Base-by-base conservation (phyloP, 1,140 invertebrate genomes). In the Vanessa tameamea region DNA sequence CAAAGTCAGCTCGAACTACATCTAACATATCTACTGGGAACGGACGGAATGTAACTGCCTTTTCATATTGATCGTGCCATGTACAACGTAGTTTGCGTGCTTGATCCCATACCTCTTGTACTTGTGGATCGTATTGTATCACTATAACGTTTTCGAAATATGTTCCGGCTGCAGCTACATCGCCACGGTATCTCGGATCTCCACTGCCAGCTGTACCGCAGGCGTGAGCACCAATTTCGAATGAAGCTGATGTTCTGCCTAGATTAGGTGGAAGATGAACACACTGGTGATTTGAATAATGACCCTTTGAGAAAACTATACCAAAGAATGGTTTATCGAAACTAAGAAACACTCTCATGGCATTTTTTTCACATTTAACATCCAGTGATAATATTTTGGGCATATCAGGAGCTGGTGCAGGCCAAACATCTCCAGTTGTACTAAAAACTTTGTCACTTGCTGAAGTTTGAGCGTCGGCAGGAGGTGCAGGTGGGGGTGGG, bases 81-180 rank as follows among this genome's bases (percentile, higher is more conserved):
- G 97, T 98, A 91, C 98, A 98, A 3, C 98, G 94, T 7, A 99
- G 84, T 88, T 98, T 98, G 16, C 98, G 93, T 3, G 98, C 98
- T 89, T 98, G 97, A 93, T 99, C 98, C 98, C 98, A 98, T 1
- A 98, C 97, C 93, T 99, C 98, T 93, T 99, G 98, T 0, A 99
- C 97, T 93, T 98, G 96, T 13, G 97, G 97, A 91, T 99, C 98
- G 82, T 98, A 99, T 87, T 98, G 97, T 76, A 98, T 96, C 15
- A 98, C 97, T 75, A 99, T 97, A 64, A 98, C 98, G 82, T 99
- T 99, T 92, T 99, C 98, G 81, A 98, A 98, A 89, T 97, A 98
- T 0, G 97, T 98, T 0, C 98, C 98, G 6, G 97, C 97, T 0
- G 97, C 97, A 14, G 96, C 95, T 65, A 97, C 96, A 43, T 96